Percentiles rank a stretch among this genome's conserved stretches.
These are phyloP conservation scores for Lasaia peninsularis DNA, from an alignment of 1,140 invertebrate genomes.

Conservation along the genomic window DNA sequence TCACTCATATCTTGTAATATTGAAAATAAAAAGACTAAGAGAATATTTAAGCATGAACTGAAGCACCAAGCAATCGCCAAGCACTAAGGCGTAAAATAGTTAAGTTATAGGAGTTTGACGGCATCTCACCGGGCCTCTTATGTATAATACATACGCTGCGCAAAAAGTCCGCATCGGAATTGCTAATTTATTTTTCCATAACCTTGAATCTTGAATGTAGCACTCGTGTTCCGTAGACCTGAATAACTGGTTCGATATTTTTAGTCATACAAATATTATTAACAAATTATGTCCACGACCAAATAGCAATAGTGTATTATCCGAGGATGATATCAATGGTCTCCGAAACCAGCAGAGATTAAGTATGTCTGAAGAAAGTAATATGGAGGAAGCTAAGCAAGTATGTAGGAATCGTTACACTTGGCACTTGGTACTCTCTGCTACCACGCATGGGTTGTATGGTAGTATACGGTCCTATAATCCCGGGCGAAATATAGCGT, in stretches of 20 bases:
- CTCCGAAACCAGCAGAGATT: too few relatives aligned
- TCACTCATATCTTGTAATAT: too few relatives aligned
- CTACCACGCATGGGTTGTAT: too few relatives aligned
- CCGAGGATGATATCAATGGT: too few relatives aligned
- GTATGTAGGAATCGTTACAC: too few relatives aligned
- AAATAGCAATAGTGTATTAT: background rate
- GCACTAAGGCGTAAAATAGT: conserved; percentile 14
- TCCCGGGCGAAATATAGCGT: too few relatives aligned
- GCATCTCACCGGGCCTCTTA: conserved; percentile 42
- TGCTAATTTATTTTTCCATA: conserved; percentile 58
- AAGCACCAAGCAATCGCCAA: background rate
- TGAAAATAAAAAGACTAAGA: too few relatives aligned
- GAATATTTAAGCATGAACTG: too few relatives aligned
- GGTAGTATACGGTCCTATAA: too few relatives aligned
- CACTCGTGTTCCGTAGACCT: conserved; percentile 36
- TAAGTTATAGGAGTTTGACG: conserved; percentile 51
- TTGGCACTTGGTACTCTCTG: too few relatives aligned
- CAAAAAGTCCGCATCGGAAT: conserved; percentile 60
- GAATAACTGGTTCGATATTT: conserved; percentile 19
- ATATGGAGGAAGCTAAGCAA: too few relatives aligned
- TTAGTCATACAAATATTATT: conserved; percentile 5
- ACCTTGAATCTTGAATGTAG: conserved; percentile 53
- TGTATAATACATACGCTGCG: conserved; percentile 57
- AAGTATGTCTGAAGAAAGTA: too few relatives aligned
- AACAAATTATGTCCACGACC: conserved; percentile 27